Conservation (phyloP, 2,113 vertebrate species). For the Motacilla alba region DNA sequence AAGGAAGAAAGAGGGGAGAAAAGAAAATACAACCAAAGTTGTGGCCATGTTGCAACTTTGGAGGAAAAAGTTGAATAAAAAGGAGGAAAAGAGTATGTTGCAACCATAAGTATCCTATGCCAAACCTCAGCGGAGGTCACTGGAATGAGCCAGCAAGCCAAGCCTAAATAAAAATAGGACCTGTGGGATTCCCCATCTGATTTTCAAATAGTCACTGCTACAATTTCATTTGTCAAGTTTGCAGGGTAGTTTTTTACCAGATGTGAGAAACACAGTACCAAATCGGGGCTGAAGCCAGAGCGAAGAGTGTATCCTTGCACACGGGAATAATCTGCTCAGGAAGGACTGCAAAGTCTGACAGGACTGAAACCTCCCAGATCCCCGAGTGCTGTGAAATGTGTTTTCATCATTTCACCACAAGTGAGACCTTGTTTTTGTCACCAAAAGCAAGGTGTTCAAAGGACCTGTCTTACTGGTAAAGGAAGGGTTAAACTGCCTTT, state of each 20-base stretch:
- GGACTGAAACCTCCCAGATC: neutral
- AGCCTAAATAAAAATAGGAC: neutral
- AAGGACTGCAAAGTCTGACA: neutral
- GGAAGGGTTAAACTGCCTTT: neutral
- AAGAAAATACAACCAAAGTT: neutral
- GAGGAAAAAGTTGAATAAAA: neutral
- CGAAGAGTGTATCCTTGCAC: neutral
- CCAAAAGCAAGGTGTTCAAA: rapidly evolving
- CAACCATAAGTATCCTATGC: neutral
- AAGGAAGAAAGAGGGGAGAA: neutral
- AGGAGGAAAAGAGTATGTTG: neutral
- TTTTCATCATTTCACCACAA: neutral
- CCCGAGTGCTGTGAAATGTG: neutral
- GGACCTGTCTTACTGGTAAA: neutral
- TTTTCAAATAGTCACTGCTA: neutral
- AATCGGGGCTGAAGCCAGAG: neutral
- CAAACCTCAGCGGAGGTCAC: neutral
- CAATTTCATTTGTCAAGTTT: neutral
- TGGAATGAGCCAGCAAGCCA: neutral
- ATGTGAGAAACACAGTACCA: neutral
- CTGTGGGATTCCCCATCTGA: neutral
- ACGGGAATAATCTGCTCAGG: neutral
- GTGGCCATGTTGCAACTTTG: neutral
- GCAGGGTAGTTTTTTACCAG: neutral
- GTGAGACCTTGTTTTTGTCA: neutral